Evolutionary conservation across 2,888 invertebrate genomes (phyloP).

Genomic region (Agrilus cyanescens): DNA sequence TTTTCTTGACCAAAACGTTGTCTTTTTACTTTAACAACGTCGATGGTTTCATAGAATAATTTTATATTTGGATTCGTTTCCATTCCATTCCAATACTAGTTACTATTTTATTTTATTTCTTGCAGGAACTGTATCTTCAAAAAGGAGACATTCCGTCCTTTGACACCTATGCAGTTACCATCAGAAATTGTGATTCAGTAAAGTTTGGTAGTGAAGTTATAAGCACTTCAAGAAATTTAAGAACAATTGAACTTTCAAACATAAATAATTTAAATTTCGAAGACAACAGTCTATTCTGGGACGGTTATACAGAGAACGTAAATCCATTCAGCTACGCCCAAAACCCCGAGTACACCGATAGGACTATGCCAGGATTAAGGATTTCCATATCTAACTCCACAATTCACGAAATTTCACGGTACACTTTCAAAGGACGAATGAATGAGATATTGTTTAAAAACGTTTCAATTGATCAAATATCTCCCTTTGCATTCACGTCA

Average conservation of each 20-base stretch:
- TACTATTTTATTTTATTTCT: constrained; percentile 5
- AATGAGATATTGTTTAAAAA: constrained; percentile 53
- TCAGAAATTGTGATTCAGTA: constrained; percentile 54
- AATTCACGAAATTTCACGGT: constrained; percentile 37
- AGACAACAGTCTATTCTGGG: constrained; percentile 49
- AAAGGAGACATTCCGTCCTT: constrained; percentile 25
- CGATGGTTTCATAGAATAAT: too few relatives aligned
- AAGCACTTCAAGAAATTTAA: constrained; percentile 47
- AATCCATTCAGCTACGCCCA: too few relatives aligned
- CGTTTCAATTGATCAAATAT: constrained; percentile 48
- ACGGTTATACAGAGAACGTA: constrained; percentile 24
- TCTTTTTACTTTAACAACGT: too few relatives aligned
- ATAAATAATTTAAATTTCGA: constrained; percentile 50
- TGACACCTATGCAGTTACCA: constrained; percentile 38
- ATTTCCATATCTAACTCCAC: constrained; percentile 36
- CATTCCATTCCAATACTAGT: too few relatives aligned
- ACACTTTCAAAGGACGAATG: constrained; percentile 59
- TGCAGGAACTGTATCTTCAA: constrained; percentile 28
- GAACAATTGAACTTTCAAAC: constrained; percentile 50
- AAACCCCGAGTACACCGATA: constrained; percentile 20
- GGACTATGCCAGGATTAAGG: constrained; percentile 28
- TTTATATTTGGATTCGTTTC: too few relatives aligned
- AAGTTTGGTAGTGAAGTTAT: constrained; percentile 48
- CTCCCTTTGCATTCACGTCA: constrained; percentile 65
- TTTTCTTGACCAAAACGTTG: too few relatives aligned